A percentile compares a stretch with the other conserved stretches of the same genome.
Conservation (phyloP, 2,888 invertebrate species). For the Volucella bombylans region DNA sequence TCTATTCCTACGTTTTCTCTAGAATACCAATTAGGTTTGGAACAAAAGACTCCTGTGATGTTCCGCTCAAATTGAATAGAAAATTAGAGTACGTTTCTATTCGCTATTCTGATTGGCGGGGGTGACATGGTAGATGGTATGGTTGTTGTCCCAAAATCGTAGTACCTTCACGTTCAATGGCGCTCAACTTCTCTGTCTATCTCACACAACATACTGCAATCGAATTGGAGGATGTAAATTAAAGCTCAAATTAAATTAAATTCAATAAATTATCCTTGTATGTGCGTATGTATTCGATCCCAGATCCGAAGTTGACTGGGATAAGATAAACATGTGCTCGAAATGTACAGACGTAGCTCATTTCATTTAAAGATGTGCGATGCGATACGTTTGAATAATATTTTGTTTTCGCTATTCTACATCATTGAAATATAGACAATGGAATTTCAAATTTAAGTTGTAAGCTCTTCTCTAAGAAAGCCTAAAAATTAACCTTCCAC, state of each 20-base stretch:
- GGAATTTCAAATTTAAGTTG: background rate
- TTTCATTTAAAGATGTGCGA: background rate
- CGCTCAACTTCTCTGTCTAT: background rate
- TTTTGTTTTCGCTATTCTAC: background rate
- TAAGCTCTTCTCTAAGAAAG: too few relatives aligned
- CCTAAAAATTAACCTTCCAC: too few relatives aligned
- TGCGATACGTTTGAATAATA: background rate
- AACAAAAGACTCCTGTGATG: conserved; percentile 45
- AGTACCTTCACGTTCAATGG: conserved; percentile 2
- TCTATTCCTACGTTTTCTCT: conserved; percentile 2
- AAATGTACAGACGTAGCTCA: background rate
- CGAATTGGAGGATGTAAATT: conserved; percentile 42
- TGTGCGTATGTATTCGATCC: background rate
- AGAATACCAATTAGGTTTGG: conserved; percentile 61
- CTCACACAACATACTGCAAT: conserved; percentile 12
- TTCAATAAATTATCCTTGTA: conserved; percentile 42
- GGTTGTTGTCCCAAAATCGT: conserved; percentile 34
- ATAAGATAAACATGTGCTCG: conserved; percentile 7
- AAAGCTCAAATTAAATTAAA: conserved; percentile 53
- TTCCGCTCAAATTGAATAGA: conserved; percentile 50
- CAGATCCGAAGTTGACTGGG: conserved; percentile 11
- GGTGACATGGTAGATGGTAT: background rate
- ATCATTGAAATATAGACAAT: too few relatives aligned
- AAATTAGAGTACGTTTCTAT: conserved; percentile 36
- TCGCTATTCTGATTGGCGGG: background rate